phyloP scores from a whole-genome alignment of 2,797 vertebrate species.

The Gastrophryne carolinensis region DNA sequence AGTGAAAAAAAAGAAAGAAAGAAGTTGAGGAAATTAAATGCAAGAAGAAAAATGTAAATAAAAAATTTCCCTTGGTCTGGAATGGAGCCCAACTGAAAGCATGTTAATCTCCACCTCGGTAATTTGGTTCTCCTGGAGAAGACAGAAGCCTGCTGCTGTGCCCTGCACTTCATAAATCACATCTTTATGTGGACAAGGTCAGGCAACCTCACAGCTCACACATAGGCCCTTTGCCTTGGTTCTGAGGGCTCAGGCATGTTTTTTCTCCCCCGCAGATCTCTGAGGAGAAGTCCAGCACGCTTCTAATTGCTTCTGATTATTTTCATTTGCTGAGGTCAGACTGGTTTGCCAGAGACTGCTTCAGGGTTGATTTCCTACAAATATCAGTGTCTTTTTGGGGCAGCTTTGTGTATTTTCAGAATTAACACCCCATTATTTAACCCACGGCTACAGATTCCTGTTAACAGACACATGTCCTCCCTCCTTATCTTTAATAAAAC shows the following conservation, averaged over 20 bases:
- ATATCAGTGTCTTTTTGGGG: slow-evolving; percentile 71
- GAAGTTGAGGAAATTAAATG: slow-evolving; percentile 84
- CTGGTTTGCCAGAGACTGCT: slow-evolving; percentile 81
- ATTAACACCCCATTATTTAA: slow-evolving; percentile 75
- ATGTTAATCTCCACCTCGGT: slow-evolving; percentile 98
- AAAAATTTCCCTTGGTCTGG: slow-evolving; percentile 88
- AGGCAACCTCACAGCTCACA: slow-evolving; percentile 85
- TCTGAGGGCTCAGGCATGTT: slow-evolving; percentile 84
- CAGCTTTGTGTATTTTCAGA: slow-evolving; percentile 69
- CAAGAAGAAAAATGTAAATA: slow-evolving; percentile 91
- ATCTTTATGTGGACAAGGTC: slow-evolving; percentile 99
- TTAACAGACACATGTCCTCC: slow-evolving; percentile 52
- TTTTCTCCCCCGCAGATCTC: slow-evolving; percentile 92
- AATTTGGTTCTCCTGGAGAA: slow-evolving; percentile 98
- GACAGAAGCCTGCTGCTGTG: slow-evolving; percentile 98
- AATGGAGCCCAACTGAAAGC: slow-evolving; percentile 90
- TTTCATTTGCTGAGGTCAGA: slow-evolving; percentile 96
- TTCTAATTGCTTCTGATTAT: slow-evolving; percentile 99
- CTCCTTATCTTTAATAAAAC: slow-evolving; percentile 14
- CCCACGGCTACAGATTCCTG: slow-evolving; percentile 57
- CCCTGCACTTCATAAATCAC: slow-evolving; percentile 99
- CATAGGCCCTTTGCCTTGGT: slow-evolving; percentile 86
- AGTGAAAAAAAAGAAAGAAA: slow-evolving; percentile 39
- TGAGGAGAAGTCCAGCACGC: slow-evolving; percentile 89
- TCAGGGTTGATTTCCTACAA: slow-evolving; percentile 83